Evolutionary conservation across 2,113 vertebrate species (phyloP).

Genomic region (Elaphurus davidianus): DNA sequence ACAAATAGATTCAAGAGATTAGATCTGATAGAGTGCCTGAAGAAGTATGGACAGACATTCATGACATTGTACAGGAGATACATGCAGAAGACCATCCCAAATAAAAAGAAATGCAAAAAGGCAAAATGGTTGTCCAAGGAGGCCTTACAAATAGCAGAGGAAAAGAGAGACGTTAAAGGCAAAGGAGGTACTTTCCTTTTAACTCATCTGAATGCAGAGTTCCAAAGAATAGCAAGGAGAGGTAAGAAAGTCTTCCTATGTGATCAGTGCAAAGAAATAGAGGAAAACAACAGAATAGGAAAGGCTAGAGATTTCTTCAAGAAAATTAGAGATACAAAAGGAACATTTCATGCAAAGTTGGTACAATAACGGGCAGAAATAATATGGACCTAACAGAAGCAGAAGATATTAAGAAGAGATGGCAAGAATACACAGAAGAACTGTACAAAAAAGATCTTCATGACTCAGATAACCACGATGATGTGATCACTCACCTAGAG

Average conservation of each 20-base stretch:
- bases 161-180: neutral
- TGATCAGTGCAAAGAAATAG: neutral
- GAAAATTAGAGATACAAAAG: neutral
- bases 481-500: neutral
- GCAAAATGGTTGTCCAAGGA: neutral
- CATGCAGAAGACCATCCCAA: neutral
- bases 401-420: neutral
- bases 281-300: neutral
- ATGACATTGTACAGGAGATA: neutral
- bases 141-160: neutral
- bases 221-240: neutral
- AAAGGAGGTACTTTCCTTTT: neutral
- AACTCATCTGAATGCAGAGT: neutral
- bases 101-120: neutral
- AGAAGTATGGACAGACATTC: neutral
- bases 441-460: neutral
- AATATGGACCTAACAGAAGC: neutral
- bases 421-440: neutral
- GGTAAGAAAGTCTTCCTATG: neutral
- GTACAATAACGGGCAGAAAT: neutral
- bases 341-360: neutral
- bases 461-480: neutral
- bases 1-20: neutral
- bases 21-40: neutral
- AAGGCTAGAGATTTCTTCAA: neutral